Conservation (phyloP, 2,113 vertebrate species). For the Enhydra lutris region DNA sequence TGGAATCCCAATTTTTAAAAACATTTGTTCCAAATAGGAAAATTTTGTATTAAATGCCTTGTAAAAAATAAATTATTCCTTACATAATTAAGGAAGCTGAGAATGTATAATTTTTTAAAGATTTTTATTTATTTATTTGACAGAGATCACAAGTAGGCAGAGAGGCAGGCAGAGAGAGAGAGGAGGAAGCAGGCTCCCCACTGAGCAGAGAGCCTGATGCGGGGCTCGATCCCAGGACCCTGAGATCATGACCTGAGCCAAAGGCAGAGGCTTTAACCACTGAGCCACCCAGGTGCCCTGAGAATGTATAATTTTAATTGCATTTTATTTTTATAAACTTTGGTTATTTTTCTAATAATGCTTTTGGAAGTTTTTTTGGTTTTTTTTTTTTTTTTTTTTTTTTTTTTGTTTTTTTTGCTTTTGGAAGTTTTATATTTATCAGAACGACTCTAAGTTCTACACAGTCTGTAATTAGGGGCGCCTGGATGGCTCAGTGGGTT, state of each 20-base stretch:
- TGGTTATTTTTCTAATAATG: background rate
- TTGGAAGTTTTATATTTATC: background rate
- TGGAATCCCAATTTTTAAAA: background rate
- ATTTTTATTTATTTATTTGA: no score
- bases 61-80: background rate
- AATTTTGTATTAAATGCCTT: background rate
- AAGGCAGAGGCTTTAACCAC: no score
- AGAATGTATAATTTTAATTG: background rate
- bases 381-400: no score
- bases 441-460: background rate
- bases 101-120: background rate
- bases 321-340: conserved; percentile 6
- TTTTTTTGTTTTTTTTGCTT: no score
- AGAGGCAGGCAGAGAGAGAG: no score
- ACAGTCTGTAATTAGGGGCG: background rate
- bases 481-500: background rate
- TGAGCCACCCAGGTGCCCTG: no score
- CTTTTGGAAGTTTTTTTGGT: background rate
- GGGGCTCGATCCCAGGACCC: no score
- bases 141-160: no score
- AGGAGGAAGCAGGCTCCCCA: no score
- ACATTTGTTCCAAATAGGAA: background rate
- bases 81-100: background rate
- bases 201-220: no score
- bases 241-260: no score